Percentiles rank a stretch among this genome's conserved stretches.
Conservation (phyloP, 1,140 invertebrate species). For the Stenopsyche tienmushanensis region DNA sequence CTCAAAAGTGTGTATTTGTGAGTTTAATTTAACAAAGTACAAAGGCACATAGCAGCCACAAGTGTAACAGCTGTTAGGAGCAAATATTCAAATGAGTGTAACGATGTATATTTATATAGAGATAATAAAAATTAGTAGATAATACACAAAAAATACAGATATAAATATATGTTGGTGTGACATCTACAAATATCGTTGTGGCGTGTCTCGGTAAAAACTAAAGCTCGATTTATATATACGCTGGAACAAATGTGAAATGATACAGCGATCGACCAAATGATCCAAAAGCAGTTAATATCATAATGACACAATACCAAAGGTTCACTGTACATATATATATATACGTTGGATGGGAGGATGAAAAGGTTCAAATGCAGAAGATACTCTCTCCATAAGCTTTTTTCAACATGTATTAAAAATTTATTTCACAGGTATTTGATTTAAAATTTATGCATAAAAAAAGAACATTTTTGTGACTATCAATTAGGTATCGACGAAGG, state of each 20-base stretch:
- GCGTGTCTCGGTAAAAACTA: neutral
- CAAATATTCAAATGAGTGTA: constrained; percentile 1
- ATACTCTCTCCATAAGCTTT: constrained; percentile 20
- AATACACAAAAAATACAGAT: constrained; percentile 16
- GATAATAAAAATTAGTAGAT: constrained; percentile 13
- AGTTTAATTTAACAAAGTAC: constrained; percentile 13
- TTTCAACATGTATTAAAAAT: constrained; percentile 28
- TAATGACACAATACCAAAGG: constrained; percentile 10
- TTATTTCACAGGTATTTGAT: constrained; percentile 11
- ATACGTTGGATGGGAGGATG: constrained; percentile 13
- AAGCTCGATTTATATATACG: neutral
- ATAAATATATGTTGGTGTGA: neutral
- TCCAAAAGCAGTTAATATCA: constrained; percentile 20
- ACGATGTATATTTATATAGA: neutral
- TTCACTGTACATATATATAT: constrained; percentile 4
- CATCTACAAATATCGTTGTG: neutral
- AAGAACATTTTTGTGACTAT: constrained; percentile 22
- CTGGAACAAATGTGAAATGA: neutral
- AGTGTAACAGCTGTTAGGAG: constrained; percentile 26
- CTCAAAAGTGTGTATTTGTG: neutral
- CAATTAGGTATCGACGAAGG: constrained; percentile 4
- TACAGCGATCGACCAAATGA: neutral
- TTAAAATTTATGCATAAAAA: constrained; percentile 11
- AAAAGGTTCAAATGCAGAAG: constrained; percentile 22
- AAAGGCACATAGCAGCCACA: constrained; percentile 27